Evolutionary conservation across 2,113 vertebrate genomes (phyloP).

Genomic region (Psittacara wagleri): DNA sequence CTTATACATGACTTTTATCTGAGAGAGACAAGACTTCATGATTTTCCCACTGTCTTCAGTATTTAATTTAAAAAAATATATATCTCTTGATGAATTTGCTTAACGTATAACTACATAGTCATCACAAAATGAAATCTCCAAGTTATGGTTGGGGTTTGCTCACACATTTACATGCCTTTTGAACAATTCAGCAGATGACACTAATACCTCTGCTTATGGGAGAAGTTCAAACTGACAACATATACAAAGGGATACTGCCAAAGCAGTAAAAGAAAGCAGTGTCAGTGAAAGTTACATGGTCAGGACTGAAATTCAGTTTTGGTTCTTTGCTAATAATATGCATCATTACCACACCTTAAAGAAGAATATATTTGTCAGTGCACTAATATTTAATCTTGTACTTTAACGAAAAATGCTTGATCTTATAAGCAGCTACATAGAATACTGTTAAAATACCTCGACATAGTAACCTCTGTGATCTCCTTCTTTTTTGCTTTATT

Average conservation of each 20-base stretch:
- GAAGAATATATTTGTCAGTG: not conserved
- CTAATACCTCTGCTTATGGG: slow-evolving; percentile 6
- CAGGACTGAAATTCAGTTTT: slow-evolving; percentile 52
- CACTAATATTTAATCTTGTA: not conserved
- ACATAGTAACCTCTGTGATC: not conserved
- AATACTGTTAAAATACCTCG: not conserved
- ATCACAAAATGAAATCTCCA: not conserved
- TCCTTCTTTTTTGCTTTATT: not conserved
- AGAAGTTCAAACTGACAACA: slow-evolving; percentile 5
- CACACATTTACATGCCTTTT: not conserved
- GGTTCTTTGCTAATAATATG: slow-evolving; percentile 11
- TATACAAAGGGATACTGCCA: slow-evolving; percentile 5
- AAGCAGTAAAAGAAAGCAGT: slow-evolving; percentile 7
- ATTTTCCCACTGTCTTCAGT: not conserved
- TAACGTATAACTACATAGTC: not conserved
- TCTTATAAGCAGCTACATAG: not conserved
- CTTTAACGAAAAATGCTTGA: not conserved
- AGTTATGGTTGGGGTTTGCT: not conserved
- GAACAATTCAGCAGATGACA: slow-evolving; percentile 5
- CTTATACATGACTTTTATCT: not conserved
- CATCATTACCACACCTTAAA: slow-evolving; percentile 3
- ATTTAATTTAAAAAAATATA: not conserved
- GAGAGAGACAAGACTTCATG: not conserved
- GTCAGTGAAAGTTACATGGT: slow-evolving; percentile 21
- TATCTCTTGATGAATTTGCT: not conserved